phyloP scores from a whole-genome alignment of 1,140 invertebrate species.

The Agrilus planipennis region DNA sequence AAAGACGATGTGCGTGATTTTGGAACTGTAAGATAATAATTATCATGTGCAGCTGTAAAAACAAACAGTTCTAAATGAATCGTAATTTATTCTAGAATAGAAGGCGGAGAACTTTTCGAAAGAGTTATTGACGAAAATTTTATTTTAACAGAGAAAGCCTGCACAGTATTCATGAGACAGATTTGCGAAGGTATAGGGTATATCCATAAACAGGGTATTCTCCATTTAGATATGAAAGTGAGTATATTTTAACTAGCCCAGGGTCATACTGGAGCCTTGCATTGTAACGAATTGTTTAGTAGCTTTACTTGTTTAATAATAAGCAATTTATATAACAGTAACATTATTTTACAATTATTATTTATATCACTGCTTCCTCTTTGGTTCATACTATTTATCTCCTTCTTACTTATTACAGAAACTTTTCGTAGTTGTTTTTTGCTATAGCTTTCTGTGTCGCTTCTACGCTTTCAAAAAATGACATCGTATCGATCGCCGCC shows the following conservation, averaged over 20 bases:
- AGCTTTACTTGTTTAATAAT: no score
- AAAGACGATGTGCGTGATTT: conserved; percentile 86
- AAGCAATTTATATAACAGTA: no score
- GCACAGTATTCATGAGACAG: conserved; percentile 91
- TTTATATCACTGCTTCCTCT: no score
- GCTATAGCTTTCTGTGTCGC: no score
- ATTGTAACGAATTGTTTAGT: no score
- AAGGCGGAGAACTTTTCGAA: conserved; percentile 96
- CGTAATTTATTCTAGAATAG: conserved; percentile 57
- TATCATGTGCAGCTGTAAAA: neutral
- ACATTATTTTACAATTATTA: no score
- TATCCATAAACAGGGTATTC: conserved; percentile 86
- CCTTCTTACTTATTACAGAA: no score
- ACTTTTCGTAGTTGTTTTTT: no score
- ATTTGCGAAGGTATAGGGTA: conserved; percentile 95
- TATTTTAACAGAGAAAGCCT: conserved; percentile 87
- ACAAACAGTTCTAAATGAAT: neutral
- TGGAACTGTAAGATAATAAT: conserved; percentile 75
- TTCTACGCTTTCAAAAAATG: no score
- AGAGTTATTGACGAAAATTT: conserved; percentile 97
- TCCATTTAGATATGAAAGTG: conserved; percentile 96
- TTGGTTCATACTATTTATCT: no score
- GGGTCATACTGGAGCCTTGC: no score
- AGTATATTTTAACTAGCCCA: conserved; percentile 13
- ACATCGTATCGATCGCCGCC: no score